Evolutionary conservation across 2,888 invertebrate species (phyloP).

Genomic region (Dynastes grantii): DNA sequence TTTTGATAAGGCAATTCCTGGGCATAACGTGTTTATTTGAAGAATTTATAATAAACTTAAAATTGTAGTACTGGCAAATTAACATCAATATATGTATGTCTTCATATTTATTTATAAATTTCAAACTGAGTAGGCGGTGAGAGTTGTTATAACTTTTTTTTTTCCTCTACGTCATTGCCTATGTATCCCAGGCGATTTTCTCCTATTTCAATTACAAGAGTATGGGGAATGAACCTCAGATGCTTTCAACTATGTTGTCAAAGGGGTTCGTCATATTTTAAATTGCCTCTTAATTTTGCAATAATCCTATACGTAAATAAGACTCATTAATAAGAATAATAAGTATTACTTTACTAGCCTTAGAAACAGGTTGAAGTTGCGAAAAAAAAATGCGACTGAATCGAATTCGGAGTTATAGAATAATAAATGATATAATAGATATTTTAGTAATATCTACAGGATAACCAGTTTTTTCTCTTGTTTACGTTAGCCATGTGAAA

Average conservation of each 20-base stretch:
- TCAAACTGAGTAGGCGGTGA: not conserved
- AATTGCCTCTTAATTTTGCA: slow-evolving; percentile 21
- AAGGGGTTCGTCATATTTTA: slow-evolving; percentile 13
- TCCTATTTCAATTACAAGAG: not conserved
- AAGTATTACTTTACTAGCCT: not conserved
- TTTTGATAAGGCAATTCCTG: too few species aligned
- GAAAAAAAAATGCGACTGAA: not conserved
- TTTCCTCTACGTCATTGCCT: slow-evolving; percentile 26
- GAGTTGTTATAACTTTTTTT: slow-evolving; percentile 12
- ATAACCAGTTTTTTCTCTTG: not conserved
- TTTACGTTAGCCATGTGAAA: not conserved
- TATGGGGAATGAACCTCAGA: slow-evolving; percentile 36
- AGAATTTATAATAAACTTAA: too few species aligned
- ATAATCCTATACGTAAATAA: not conserved
- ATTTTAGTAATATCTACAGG: not conserved
- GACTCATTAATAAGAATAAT: not conserved
- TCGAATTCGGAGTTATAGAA: not conserved
- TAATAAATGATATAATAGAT: slow-evolving; percentile 1
- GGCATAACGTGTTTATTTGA: too few species aligned
- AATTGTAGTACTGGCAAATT: not conserved
- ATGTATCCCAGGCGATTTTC: slow-evolving; percentile 12
- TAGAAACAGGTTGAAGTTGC: not conserved
- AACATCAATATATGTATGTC: not conserved
- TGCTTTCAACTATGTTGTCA: slow-evolving; percentile 39
- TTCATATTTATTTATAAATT: slow-evolving; percentile 28